Evolutionary conservation across 1,140 invertebrate species (phyloP), one percentile per base, ranked within the genome.

Genomic region (Drosophila ercepeae): DNA sequence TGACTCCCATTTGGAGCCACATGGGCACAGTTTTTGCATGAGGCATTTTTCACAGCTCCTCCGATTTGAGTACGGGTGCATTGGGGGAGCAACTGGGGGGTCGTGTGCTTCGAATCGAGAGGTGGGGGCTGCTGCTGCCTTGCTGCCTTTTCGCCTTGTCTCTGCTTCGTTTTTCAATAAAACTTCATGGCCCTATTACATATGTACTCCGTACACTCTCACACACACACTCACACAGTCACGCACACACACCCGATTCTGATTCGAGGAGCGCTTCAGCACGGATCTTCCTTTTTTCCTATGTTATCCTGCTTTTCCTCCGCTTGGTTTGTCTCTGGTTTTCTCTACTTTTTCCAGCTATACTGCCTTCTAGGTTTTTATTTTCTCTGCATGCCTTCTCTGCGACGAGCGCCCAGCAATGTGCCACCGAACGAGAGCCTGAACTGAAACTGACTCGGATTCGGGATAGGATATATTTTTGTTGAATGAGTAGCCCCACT

Each of bases 151-250:
- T 73, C 57, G 34, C 60, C 65, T 54, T 60, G 60, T 74, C 57
- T 58, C 32, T 65, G 65, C 70, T 68, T 61, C 64, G 51, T 77
- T 82, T 86, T 86, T 84, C 77, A 84, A 86, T 83, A 83, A 83
- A 83, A 83, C 79, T 83, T 74, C 79, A 77, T 82, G 78, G 82
- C 82, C 82, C 83, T 86, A 77, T 86, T 86, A 86, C 69, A 72
- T 68, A 68, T 83, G 78, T 83, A 83, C 78, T 83, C 78, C 73
- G 73, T 69, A 65, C 65, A 81, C 78, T 69, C 78, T 48, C 69
- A 54, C 64, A 65, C 58, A 58, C 52, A 54, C 76, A 23, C 53
- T 42, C 72, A 58, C 61, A 68, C 63, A 64, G 53, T 59, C 79
- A 81, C 68, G 58, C 41, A 82, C 83, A 75, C 81, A 70, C 58